Evolutionary conservation across 1,140 invertebrate genomes (phyloP).

Genomic region (Meloidogyne hapla): DNA sequence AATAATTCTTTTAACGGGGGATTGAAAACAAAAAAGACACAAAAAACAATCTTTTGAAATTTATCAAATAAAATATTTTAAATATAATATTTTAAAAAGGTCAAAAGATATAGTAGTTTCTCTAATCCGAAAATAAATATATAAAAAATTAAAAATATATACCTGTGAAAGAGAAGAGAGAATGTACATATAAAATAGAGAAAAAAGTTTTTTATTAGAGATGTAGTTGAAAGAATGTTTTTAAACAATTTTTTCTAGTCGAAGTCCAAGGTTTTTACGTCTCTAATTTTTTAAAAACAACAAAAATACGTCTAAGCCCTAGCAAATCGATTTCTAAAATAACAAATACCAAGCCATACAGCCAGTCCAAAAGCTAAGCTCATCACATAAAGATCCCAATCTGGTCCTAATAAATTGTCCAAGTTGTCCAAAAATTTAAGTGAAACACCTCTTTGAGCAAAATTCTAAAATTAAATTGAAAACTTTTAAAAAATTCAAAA

Average conservation of each 20-base stretch:
- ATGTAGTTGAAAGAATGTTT: no score
- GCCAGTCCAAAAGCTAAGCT: slow-evolving; percentile 34
- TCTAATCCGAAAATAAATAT: no score
- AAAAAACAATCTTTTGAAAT: neutral
- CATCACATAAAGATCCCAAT: slow-evolving; percentile 52
- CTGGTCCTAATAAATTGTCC: slow-evolving; percentile 40
- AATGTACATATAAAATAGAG: no score
- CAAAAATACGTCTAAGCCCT: neutral
- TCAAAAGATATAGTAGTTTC: no score
- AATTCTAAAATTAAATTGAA: slow-evolving; percentile 22
- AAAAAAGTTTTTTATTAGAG: no score
- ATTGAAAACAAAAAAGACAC: neutral
- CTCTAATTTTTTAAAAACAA: neutral
- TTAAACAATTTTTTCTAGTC: no score
- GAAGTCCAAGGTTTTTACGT: no score
- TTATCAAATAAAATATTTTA: no score
- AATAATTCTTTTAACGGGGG: neutral
- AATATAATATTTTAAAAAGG: no score
- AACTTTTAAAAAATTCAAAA: neutral
- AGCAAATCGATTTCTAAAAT: slow-evolving; percentile 30
- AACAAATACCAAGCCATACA: slow-evolving; percentile 39
- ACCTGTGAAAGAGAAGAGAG: no score
- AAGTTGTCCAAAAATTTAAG: slow-evolving; percentile 29
- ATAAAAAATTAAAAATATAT: no score
- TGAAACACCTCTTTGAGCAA: slow-evolving; percentile 29